A percentile compares a stretch with the other conserved stretches of the same genome.
These are phyloP conservation scores for Aphidius gifuensis DNA, from an alignment of 1,140 invertebrate genomes.

Conservation along the genomic window DNA sequence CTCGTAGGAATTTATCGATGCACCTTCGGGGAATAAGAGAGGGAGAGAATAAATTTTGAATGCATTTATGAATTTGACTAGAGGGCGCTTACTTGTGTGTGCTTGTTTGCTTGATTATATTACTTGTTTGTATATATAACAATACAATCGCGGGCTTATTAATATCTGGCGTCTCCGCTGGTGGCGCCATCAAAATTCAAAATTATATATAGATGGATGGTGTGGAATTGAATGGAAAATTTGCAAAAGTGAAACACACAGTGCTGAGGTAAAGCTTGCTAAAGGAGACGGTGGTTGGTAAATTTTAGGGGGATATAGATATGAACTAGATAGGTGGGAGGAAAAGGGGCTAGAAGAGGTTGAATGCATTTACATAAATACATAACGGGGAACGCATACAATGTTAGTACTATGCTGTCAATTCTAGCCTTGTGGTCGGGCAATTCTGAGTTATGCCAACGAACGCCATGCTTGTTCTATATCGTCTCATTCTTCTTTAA, in stretches of 20 bases:
- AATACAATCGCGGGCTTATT: no score
- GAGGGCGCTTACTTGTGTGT: no score
- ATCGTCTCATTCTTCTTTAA: constrained; percentile 27
- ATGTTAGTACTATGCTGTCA: constrained; percentile 56
- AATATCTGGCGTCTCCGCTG: background rate
- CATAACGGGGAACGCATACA: constrained; percentile 56
- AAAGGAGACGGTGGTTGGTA: background rate
- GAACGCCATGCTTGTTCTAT: constrained; percentile 41
- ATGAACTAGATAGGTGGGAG: background rate
- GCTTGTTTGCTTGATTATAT: no score
- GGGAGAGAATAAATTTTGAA: no score
- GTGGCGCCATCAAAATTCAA: background rate
- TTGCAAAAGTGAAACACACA: no score
- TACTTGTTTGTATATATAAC: no score
- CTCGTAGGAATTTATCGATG: no score
- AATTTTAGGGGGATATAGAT: background rate
- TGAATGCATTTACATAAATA: constrained; percentile 57
- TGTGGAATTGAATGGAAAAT: no score
- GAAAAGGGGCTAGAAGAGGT: constrained; percentile 1
- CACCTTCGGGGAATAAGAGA: no score
- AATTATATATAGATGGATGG: no score
- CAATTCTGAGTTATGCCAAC: constrained; percentile 55
- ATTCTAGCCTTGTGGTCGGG: constrained; percentile 53
- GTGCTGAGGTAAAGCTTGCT: no score
- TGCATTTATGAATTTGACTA: no score